phyloP scores from a whole-genome alignment of 2,797 vertebrate genomes.

The Peromyscus eremicus region DNA sequence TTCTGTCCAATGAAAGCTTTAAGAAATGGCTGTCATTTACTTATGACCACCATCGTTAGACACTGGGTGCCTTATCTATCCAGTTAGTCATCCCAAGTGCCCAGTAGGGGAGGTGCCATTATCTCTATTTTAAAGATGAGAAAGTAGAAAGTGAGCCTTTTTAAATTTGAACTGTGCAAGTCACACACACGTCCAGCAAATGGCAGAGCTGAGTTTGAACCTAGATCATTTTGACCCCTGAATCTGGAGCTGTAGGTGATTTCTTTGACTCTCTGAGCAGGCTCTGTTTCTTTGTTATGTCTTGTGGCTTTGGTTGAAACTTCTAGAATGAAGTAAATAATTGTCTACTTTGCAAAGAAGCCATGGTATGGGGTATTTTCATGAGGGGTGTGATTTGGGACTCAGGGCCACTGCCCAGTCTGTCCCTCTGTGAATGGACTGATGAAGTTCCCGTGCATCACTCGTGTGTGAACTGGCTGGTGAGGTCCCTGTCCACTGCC shows the following conservation, averaged over 20 bases:
- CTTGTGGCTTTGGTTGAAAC: background rate
- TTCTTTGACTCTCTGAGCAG: background rate
- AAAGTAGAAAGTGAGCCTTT: background rate
- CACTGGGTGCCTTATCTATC: background rate
- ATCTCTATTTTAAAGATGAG: background rate
- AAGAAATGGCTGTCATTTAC: slow-evolving; percentile 2
- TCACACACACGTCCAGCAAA: background rate
- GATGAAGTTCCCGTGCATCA: accelerated
- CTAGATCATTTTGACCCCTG: background rate
- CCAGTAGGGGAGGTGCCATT: background rate
- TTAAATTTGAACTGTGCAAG: background rate
- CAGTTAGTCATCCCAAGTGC: background rate
- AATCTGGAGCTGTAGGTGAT: background rate
- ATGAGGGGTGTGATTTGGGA: background rate
- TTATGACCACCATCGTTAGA: background rate
- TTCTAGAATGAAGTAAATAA: background rate
- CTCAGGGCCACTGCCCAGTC: background rate
- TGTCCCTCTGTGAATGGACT: accelerated
- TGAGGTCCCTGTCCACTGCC: accelerated
- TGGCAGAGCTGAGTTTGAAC: background rate
- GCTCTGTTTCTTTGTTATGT: background rate
- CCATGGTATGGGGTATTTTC: background rate
- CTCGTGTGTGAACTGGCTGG: accelerated
- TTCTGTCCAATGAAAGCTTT: background rate
- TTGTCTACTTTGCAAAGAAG: background rate